Percentiles rank a stretch among this genome's conserved stretches.
Evolutionary conservation across 2,113 vertebrate species (phyloP).

Genomic region (Thamnaconus septentrionalis): DNA sequence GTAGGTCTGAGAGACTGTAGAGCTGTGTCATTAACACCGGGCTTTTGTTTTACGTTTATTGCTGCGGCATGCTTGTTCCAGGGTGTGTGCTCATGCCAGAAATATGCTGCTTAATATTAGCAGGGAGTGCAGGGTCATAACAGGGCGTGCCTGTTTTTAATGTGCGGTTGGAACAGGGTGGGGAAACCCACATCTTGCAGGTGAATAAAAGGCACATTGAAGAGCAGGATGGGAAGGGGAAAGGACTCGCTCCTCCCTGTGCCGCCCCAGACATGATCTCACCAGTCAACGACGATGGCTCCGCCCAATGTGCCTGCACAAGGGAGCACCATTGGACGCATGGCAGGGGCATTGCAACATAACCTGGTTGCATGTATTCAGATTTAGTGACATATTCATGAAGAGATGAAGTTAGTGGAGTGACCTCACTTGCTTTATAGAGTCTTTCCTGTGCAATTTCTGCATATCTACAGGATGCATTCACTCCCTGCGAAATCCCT

Average conservation of each 20-base stretch:
- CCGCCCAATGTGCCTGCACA: slow-evolving; percentile 22
- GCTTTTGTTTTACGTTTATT: neutral
- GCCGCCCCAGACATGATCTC: slow-evolving; percentile 54
- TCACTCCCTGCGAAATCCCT: neutral
- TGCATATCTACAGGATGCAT: slow-evolving; percentile 44
- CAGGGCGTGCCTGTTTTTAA: slow-evolving; percentile 70
- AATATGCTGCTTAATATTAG: slow-evolving; percentile 27
- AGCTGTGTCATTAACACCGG: too few relatives aligned
- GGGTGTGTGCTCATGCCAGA: slow-evolving; percentile 25
- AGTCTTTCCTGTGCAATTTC: slow-evolving; percentile 22
- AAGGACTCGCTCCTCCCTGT: slow-evolving; percentile 20
- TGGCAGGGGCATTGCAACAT: neutral
- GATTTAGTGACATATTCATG: too few relatives aligned
- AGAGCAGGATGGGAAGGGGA: slow-evolving; percentile 42
- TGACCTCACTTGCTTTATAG: slow-evolving; percentile 26
- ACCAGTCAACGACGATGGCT: slow-evolving; percentile 35
- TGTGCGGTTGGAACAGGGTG: slow-evolving; percentile 67
- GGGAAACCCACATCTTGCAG: slow-evolving; percentile 49
- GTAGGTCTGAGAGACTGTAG: too few relatives aligned
- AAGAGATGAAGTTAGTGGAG: neutral
- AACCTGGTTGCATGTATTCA: too few relatives aligned
- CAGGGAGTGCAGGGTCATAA: slow-evolving; percentile 4
- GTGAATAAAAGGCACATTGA: slow-evolving; percentile 74
- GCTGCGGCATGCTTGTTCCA: slow-evolving; percentile 30
- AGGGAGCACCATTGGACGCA: slow-evolving; percentile 26